These are phyloP conservation scores for Brienomyrus brachyistius DNA, from an alignment of 2,113 vertebrate species.

Conservation along the genomic window DNA sequence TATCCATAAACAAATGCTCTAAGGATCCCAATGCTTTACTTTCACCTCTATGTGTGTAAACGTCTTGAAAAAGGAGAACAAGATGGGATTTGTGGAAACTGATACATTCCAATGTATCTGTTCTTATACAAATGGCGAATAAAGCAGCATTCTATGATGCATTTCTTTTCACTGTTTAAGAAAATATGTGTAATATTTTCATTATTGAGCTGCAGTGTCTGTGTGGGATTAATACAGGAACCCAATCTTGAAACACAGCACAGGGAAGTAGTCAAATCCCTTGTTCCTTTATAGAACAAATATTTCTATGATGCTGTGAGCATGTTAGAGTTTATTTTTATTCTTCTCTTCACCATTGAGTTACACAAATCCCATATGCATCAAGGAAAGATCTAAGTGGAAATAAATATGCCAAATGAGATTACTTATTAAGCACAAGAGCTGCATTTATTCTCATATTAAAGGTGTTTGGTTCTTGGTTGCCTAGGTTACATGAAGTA, in stretches of 20 bases:
- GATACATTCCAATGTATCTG: neutral
- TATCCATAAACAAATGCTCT: neutral
- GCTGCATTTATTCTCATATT: constrained; percentile 53
- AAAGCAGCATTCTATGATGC: neutral
- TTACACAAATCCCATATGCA: constrained; percentile 35
- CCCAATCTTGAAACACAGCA: neutral
- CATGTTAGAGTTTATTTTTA: constrained; percentile 16
- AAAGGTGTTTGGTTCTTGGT: constrained; percentile 55
- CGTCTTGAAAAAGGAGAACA: neutral
- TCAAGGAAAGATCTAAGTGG: constrained; percentile 32
- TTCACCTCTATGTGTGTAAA: neutral
- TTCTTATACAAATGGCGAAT: neutral
- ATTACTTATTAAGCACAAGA: constrained; percentile 49
- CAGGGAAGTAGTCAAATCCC: neutral
- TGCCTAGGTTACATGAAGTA: constrained; percentile 52
- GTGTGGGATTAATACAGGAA: neutral
- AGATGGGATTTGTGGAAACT: neutral
- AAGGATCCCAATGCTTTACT: neutral
- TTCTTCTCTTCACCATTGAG: constrained; percentile 30
- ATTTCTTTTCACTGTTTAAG: neutral
- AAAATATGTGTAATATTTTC: neutral
- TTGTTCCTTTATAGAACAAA: neutral
- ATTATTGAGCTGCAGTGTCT: neutral
- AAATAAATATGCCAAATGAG: constrained; percentile 47
- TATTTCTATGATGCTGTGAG: neutral